Percentiles rank a stretch among this genome's conserved stretches.
phyloP scores from a whole-genome alignment of 2,113 vertebrate species.

The Nannospalax galili region DNA sequence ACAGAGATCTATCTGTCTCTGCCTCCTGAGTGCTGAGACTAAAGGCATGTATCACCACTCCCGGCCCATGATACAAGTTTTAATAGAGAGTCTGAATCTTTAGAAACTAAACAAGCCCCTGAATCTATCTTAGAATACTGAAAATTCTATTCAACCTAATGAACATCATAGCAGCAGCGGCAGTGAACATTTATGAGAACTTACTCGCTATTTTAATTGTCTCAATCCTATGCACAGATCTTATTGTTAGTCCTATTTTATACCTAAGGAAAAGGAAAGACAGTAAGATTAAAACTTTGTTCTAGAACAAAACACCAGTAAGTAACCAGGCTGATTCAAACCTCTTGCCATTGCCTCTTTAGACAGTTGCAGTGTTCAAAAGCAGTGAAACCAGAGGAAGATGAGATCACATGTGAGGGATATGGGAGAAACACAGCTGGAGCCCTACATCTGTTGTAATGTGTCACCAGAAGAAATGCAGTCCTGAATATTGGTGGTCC shows the following conservation, averaged over 20 bases:
- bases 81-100: conserved; percentile 12
- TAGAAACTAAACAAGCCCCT: not conserved
- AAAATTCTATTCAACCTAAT: not conserved
- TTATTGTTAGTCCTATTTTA: conserved; percentile 24
- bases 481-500: not conserved
- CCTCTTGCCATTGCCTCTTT: not conserved
- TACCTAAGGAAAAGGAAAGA: not conserved
- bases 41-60: too few relatives aligned
- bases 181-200: not conserved
- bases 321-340: not conserved
- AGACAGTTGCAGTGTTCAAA: not conserved
- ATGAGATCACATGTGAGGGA: not conserved
- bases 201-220: conserved; percentile 18
- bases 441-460: not conserved
- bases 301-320: not conserved
- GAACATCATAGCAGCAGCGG: not conserved
- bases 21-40: too few relatives aligned
- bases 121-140: conserved; percentile 3
- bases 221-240: not conserved
- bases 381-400: not conserved
- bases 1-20: too few relatives aligned
- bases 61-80: not conserved
- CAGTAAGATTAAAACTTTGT: conserved; percentile 3
- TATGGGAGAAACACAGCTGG: not conserved
- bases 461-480: accelerated